Evolutionary conservation across 1,140 invertebrate genomes (phyloP), one percentile per base, ranked within the genome.

Genomic region (Cydia strobilella): DNA sequence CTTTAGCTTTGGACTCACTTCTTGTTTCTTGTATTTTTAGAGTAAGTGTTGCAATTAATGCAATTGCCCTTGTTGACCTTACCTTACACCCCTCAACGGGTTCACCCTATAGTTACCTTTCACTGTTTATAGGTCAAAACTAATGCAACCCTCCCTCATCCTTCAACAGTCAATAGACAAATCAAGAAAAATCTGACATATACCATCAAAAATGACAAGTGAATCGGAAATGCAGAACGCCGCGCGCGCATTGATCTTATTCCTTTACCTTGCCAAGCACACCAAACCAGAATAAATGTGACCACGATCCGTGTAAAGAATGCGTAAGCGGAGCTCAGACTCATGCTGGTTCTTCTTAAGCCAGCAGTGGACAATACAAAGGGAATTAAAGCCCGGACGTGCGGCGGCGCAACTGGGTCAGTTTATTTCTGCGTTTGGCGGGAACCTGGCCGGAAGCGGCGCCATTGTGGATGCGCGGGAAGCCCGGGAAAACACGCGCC

Each of bases 371-470:
- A 59, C n/a, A 18, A n/a, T 51, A 23, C 18, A n/a, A 23, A 12
- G 20, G 54, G 54, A 59, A 59, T 23, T 0, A 2, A 7, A 3
- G 80, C 86, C 87, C 89, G 90, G 90, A 92, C 86, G 90, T 92
- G 88, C 81, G 83, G 79, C 77, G 82, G 80, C 84, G 88, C 84
- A 92, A 90, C 85, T 92, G 85, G 90, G 90, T 91, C 90, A 91
- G 90, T 87, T 88, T 92, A 92, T 92, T 92, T 92, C 88, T 90
- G 89, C 86, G 20, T 92, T 91, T 90, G 89, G 89, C 90, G 90
- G 89, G 90, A 92, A 91, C 89, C 87, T 86, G 87, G 85, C 89
- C 89, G 90, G 89, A 92, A 88, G 83, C 82, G 85, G 76, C 88
- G 86, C 90, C 90, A 92, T 92, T 92, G 89, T 92, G 86, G 89